Evolutionary conservation across 2,888 invertebrate species (phyloP).

Genomic region (Dendrolimus pini): DNA sequence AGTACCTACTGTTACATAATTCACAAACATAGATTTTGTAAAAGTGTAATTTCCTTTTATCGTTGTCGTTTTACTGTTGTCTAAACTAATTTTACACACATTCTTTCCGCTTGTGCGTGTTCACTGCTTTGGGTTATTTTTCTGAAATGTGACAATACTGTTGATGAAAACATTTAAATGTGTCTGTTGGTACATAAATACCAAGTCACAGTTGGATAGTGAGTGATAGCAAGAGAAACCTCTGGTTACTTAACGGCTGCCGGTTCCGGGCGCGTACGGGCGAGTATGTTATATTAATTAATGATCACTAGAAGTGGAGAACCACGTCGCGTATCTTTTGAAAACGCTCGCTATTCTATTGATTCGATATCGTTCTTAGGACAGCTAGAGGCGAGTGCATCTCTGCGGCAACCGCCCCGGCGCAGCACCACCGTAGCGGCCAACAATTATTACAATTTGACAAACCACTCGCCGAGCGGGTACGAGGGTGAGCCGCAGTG

Average conservation of each 20-base stretch:
- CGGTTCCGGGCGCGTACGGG: constrained; percentile 60
- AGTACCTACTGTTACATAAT: constrained; percentile 18
- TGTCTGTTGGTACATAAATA: not conserved
- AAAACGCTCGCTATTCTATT: constrained; percentile 26
- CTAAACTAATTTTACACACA: constrained; percentile 62
- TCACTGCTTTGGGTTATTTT: constrained; percentile 65
- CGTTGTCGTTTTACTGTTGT: constrained; percentile 56
- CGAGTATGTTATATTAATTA: constrained; percentile 21
- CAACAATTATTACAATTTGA: constrained; percentile 77
- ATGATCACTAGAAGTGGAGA: constrained; percentile 16
- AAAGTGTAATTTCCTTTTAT: constrained; percentile 53
- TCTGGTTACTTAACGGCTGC: constrained; percentile 5
- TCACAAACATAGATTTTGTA: constrained; percentile 37
- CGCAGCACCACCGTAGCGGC: constrained; percentile 67
- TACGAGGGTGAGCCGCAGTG: constrained; percentile 57
- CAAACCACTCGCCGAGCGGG: constrained; percentile 67
- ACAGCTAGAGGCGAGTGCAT: constrained; percentile 73
- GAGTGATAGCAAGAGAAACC: not conserved
- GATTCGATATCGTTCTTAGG: constrained; percentile 68
- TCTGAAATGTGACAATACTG: not conserved
- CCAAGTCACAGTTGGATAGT: not conserved
- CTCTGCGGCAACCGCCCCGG: constrained; percentile 65
- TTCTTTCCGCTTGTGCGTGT: constrained; percentile 75
- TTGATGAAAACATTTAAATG: not conserved
- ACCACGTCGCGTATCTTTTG: not conserved